Evolutionary conservation across 2,888 invertebrate species (phyloP).

Genomic region (Panopea generosa): DNA sequence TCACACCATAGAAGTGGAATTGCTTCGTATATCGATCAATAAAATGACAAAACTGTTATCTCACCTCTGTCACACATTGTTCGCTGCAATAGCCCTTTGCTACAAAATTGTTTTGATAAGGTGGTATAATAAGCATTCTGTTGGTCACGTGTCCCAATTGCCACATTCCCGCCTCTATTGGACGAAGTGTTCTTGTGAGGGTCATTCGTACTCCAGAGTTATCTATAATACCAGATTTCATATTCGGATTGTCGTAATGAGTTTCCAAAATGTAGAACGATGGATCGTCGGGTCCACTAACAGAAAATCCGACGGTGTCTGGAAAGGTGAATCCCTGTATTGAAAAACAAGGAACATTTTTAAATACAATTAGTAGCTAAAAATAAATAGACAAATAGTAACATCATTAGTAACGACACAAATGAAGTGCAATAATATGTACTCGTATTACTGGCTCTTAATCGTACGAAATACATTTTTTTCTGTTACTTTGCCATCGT

Average conservation of each 20-base stretch:
- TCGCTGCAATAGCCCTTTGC: slow-evolving; percentile 94
- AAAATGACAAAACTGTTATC: no score
- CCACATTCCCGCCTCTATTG: slow-evolving; percentile 92
- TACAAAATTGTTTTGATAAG: slow-evolving; percentile 91
- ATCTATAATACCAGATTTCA: slow-evolving; percentile 85
- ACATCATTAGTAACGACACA: no score
- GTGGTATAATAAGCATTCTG: slow-evolving; percentile 90
- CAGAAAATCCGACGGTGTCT: slow-evolving; percentile 90
- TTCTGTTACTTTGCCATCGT: no score
- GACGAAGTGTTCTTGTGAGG: slow-evolving; percentile 90
- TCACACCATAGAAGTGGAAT: no score
- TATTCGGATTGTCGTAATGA: slow-evolving; percentile 93
- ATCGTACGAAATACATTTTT: no score
- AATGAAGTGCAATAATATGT: no score
- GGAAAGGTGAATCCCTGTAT: slow-evolving; percentile 74
- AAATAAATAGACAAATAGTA: no score
- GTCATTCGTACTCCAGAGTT: slow-evolving; percentile 90
- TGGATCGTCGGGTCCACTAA: slow-evolving; percentile 89
- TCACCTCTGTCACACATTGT: slow-evolving; percentile 92
- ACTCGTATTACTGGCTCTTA: no score
- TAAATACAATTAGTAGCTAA: no score
- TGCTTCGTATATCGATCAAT: no score
- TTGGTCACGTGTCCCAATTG: slow-evolving; percentile 88
- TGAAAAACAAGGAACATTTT: no score
- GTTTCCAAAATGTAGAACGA: slow-evolving; percentile 95